Evolutionary conservation across 2,888 invertebrate genomes (phyloP), one percentile per base, ranked within the genome.

Genomic region (Temnothorax rugatulus): DNA sequence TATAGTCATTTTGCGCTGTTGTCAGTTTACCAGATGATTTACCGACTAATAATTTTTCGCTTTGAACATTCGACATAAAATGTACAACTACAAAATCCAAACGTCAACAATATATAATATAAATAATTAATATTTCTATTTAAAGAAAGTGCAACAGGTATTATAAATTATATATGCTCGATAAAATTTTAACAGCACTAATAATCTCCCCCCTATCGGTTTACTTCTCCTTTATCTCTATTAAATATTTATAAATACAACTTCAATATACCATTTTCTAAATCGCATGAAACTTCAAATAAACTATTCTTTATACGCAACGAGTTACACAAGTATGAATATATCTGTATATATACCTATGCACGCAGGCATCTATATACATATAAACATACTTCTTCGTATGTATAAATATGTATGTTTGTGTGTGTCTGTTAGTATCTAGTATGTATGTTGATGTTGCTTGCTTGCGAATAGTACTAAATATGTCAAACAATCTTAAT

Each of bases 221-320:
- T 69, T 79, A 66, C 44, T 61, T 50, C 41, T 47, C 18, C 21
- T 71, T 59, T 59, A 79, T 71, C 18, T 81, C 79, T 81, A 61
- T 71, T 81, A 81, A 81, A 81, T 81, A 81, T 79, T 79, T 61
- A 81, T 71, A 81, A 81, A 81, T 81, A 71, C 59, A 81, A 71
- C 79, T 71, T 71, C 4, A 34, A 81, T 81, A 81, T 81, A 71
- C 13, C 38, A 71, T 81, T 81, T 69, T 71, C 73, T 81, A 71
- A 73, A 71, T 47, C 38, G 44, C 38, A 15, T 81, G 38, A 61
- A 64, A 81, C 52, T 81, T 81, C 8, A 81, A 81, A 81, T 81
- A 71, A 81, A 81, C 73, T 81, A 73, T 81, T 13, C 47, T 38
- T 79, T 47, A 81, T 81, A 47, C 18, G 71, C 57, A 81, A 81